phyloP scores from a whole-genome alignment of 2,888 invertebrate species.

The Rhingia rostrata region DNA sequence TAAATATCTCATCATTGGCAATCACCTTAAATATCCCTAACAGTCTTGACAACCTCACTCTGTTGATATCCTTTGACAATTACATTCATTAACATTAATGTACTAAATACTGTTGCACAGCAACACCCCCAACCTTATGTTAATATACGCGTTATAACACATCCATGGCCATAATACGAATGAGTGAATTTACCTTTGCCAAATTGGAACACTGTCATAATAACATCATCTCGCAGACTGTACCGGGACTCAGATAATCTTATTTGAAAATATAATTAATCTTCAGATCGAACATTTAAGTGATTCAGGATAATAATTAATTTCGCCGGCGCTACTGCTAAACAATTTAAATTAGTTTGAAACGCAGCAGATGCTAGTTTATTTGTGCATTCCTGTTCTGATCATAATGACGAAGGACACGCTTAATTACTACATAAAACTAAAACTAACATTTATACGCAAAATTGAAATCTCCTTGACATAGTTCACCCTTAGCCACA shows the following conservation, averaged over 20 bases:
- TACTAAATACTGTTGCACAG: neutral
- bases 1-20: too few species aligned
- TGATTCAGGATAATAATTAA: constrained; percentile 33
- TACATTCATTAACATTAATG: constrained; percentile 1
- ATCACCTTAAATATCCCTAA: too few species aligned
- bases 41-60: neutral
- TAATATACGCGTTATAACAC: neutral
- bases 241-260: neutral
- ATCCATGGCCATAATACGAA: too few species aligned
- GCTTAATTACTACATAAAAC: neutral
- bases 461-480: constrained; percentile 6
- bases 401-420: neutral
- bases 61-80: neutral
- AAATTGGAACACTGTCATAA: neutral
- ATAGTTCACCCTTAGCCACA: neutral
- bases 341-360: neutral
- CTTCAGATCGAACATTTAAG: constrained; percentile 2
- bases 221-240: constrained; percentile 12
- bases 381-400: neutral
- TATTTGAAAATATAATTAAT: constrained; percentile 24
- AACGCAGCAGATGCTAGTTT: neutral
- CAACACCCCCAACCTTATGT: neutral
- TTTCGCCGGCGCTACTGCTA: neutral
- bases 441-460: neutral
- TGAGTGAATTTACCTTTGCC: neutral